These are phyloP conservation scores for Falco naumanni DNA, from an alignment of 2,797 vertebrate species.

Conservation along the genomic window DNA sequence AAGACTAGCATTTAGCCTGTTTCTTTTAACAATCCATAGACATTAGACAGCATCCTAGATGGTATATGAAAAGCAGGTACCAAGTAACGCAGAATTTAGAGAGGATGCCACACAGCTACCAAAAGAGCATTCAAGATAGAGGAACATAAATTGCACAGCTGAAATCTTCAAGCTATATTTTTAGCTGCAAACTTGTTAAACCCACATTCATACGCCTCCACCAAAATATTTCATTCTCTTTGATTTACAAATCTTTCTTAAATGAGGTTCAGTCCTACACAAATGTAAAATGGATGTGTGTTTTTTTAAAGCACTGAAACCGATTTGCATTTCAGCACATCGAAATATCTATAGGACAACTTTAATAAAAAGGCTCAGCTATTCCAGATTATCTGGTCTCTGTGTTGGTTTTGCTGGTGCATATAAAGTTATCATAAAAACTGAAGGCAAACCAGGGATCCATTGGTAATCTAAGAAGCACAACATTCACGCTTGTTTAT, in stretches of 20 bases:
- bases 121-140: neutral
- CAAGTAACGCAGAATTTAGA: neutral
- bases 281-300: slow-evolving; percentile 46
- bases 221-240: slow-evolving; percentile 79
- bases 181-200: slow-evolving; percentile 72
- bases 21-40: neutral
- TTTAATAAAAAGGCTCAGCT: slow-evolving; percentile 9
- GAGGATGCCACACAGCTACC: neutral
- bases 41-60: neutral
- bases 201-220: slow-evolving; percentile 68
- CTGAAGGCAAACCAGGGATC: slow-evolving; percentile 52
- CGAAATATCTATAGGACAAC: neutral
- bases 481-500: slow-evolving; percentile 74
- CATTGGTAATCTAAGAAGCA: slow-evolving; percentile 62
- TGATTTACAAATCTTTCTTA: slow-evolving; percentile 77
- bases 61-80: neutral
- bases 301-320: slow-evolving; percentile 50
- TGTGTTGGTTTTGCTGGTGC: slow-evolving; percentile 34
- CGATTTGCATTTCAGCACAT: slow-evolving; percentile 23
- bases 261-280: slow-evolving; percentile 57
- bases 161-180: slow-evolving; percentile 53
- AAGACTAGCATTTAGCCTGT: neutral
- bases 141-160: neutral
- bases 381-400: slow-evolving; percentile 25
- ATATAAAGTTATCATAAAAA: slow-evolving; percentile 47